phyloP scores from a whole-genome alignment of 2,113 vertebrate species.

The Aramus guarauna region DNA sequence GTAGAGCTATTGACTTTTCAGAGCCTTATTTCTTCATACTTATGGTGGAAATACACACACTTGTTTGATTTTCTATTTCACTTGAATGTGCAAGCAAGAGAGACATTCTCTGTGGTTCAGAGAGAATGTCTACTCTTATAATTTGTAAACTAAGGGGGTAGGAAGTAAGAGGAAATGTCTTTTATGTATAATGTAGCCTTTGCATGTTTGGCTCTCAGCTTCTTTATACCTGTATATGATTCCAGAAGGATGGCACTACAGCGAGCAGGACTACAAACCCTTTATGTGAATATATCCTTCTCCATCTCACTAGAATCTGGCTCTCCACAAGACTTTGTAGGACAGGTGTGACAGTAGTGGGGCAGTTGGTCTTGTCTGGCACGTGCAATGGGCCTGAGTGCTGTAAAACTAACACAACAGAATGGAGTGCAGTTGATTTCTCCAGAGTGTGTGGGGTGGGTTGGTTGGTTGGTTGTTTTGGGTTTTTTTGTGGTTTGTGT shows the following conservation, averaged over 20 bases:
- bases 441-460: not conserved
- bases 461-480: too few relatives aligned
- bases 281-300: not conserved
- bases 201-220: not conserved
- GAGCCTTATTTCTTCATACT: not conserved
- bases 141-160: not conserved
- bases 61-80: not conserved
- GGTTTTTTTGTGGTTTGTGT: not conserved
- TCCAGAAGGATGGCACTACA: not conserved
- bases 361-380: not conserved
- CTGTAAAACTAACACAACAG: not conserved
- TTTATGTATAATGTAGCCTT: not conserved
- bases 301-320: not conserved
- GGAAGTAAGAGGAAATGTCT: not conserved
- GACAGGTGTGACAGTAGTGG: not conserved
- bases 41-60: not conserved
- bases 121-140: not conserved
- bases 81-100: not conserved
- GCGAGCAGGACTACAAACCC: not conserved
- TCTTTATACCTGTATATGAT: not conserved
- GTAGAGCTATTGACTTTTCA: not conserved
- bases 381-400: not conserved
- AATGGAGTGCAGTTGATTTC: not conserved
- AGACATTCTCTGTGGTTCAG: not conserved
- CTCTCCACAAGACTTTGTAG: not conserved